Conservation (phyloP, 2,888 invertebrate species). For the Drosophila conformis region DNA sequence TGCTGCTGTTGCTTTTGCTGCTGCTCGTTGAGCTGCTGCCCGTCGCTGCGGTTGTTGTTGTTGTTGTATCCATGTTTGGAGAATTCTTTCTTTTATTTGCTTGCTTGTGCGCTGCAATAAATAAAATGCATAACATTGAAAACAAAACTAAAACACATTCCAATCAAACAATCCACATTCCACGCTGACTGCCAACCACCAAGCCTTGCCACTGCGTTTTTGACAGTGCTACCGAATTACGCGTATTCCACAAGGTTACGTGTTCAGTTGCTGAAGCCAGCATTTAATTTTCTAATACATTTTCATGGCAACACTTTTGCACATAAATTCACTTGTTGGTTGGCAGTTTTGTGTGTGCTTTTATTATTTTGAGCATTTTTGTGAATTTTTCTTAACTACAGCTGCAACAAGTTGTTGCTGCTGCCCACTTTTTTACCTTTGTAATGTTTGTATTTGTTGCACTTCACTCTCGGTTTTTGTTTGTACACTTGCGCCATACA, state of each 20-base stretch:
- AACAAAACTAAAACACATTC: slow-evolving; percentile 14
- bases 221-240: slow-evolving; percentile 83
- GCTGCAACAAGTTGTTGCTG: slow-evolving; percentile 49
- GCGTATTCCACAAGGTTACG: slow-evolving; percentile 85
- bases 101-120: slow-evolving; percentile 38
- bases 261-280: slow-evolving; percentile 61
- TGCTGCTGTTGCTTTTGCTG: slow-evolving; percentile 24
- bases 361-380: slow-evolving; percentile 35
- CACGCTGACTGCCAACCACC: slow-evolving; percentile 21
- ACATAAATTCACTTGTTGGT: slow-evolving; percentile 5
- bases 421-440: slow-evolving; percentile 73
- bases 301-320: neutral
- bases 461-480: slow-evolving; percentile 55
- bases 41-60: slow-evolving; percentile 13
- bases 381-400: slow-evolving; percentile 44
- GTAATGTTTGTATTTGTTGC: slow-evolving; percentile 78
- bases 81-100: slow-evolving; percentile 28
- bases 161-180: slow-evolving; percentile 5
- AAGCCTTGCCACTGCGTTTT: slow-evolving; percentile 45
- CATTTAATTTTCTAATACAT: slow-evolving; percentile 15
- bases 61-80: slow-evolving; percentile 61
- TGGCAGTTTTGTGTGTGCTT: slow-evolving; percentile 6
- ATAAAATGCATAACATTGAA: slow-evolving; percentile 27
- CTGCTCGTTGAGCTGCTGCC: slow-evolving; percentile 30
- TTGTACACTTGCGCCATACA: slow-evolving; percentile 38